Evolutionary conservation across 2,888 invertebrate species (phyloP).

Genomic region (Brenthis ino): DNA sequence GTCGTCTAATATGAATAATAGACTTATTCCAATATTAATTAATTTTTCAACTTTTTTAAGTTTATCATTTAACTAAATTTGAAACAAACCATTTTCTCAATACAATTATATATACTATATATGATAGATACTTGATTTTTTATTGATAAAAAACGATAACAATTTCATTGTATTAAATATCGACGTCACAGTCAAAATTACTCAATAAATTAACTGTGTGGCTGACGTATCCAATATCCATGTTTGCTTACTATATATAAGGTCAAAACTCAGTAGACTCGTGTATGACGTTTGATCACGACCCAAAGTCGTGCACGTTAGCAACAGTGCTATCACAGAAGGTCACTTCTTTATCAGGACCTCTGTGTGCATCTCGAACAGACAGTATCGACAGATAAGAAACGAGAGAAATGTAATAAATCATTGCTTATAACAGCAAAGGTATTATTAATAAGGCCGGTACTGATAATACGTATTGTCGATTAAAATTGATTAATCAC

Average conservation of each 20-base stretch:
- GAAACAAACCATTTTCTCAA: too few species aligned
- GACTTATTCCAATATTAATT: too few species aligned
- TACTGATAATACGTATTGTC: constrained; percentile 22
- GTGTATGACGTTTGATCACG: constrained; percentile 60
- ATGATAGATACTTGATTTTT: too few species aligned
- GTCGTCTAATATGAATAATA: too few species aligned
- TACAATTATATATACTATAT: too few species aligned
- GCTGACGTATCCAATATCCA: constrained; percentile 34
- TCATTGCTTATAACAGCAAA: constrained; percentile 39
- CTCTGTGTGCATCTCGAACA: constrained; percentile 44
- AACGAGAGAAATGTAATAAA: constrained; percentile 32
- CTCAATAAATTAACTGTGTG: background rate
- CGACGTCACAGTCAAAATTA: background rate
- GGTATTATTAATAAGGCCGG: constrained; percentile 14
- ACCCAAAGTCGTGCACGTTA: constrained; percentile 45
- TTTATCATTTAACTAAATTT: too few species aligned
- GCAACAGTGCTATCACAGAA: constrained; percentile 38
- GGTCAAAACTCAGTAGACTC: constrained; percentile 54
- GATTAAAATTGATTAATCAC: constrained; percentile 8
- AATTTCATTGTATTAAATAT: too few species aligned
- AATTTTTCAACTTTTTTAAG: too few species aligned
- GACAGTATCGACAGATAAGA: constrained; percentile 39
- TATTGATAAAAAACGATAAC: too few species aligned
- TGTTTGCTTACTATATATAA: constrained; percentile 47
- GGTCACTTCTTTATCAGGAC: constrained; percentile 47